Evolutionary conservation across 2,888 invertebrate species (phyloP).

Genomic region (Malthinus flaveolus): DNA sequence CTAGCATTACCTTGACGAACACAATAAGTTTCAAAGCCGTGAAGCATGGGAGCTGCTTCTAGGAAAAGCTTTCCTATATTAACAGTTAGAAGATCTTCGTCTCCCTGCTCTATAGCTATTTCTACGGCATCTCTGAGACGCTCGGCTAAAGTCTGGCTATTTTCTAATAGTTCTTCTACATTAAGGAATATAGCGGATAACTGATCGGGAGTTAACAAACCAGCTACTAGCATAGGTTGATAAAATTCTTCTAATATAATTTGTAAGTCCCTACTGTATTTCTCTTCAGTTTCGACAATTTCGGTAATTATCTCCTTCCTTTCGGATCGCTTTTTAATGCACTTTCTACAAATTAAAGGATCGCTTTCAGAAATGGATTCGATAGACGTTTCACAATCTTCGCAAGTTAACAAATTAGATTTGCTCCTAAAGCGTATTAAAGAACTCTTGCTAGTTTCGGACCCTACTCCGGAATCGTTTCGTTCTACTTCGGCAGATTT

Average conservation of each 20-base stretch:
- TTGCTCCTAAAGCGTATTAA: slow-evolving; percentile 73
- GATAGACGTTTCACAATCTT: slow-evolving; percentile 83
- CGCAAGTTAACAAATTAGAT: slow-evolving; percentile 64
- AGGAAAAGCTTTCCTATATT: slow-evolving; percentile 89
- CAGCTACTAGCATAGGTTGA: slow-evolving; percentile 91
- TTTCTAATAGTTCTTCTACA: slow-evolving; percentile 87
- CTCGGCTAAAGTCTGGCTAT: slow-evolving; percentile 83
- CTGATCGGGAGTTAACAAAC: slow-evolving; percentile 88
- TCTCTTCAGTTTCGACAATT: slow-evolving; percentile 94
- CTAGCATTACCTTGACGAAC: slow-evolving; percentile 91
- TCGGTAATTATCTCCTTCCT: slow-evolving; percentile 93
- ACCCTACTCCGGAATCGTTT: slow-evolving; percentile 91
- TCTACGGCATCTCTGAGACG: slow-evolving; percentile 85
- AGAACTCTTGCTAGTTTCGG: slow-evolving; percentile 87
- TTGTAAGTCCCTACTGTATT: slow-evolving; percentile 89
- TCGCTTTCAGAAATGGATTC: slow-evolving; percentile 78
- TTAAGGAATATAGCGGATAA: slow-evolving; percentile 91
- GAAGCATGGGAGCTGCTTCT: slow-evolving; percentile 89
- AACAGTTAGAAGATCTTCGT: slow-evolving; percentile 83
- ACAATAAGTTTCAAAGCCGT: slow-evolving; percentile 94
- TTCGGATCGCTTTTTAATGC: slow-evolving; percentile 84
- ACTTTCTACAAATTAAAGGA: slow-evolving; percentile 83
- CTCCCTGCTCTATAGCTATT: slow-evolving; percentile 79
- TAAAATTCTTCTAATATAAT: slow-evolving; percentile 93
- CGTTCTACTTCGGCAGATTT: slow-evolving; percentile 81